A percentile compares a stretch with the other conserved stretches of the same genome.
phyloP scores from a whole-genome alignment of 1,140 invertebrate species.

The Lordiphosa clarofinis region DNA sequence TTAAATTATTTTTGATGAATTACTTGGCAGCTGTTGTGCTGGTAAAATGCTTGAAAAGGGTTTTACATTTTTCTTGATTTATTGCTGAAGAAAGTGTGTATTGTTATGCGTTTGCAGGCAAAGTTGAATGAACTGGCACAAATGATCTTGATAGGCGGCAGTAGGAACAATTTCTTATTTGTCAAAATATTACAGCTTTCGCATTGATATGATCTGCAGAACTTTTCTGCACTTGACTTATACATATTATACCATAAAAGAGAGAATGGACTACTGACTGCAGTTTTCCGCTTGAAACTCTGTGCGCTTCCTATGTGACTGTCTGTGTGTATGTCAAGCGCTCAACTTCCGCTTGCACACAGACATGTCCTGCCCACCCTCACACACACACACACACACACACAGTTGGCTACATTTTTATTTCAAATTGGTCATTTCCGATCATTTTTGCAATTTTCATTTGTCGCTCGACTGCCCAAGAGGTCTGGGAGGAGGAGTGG shows the following conservation, averaged over 20 bases:
- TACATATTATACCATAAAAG: constrained; percentile 33
- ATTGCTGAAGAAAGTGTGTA: no score
- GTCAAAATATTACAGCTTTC: constrained; percentile 16
- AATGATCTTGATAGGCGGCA: constrained; percentile 26
- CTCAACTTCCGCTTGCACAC: constrained; percentile 39
- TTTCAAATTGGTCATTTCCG: constrained; percentile 74
- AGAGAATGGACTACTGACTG: constrained; percentile 20
- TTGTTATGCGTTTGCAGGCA: no score
- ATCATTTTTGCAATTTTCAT: constrained; percentile 72
- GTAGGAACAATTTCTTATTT: constrained; percentile 46
- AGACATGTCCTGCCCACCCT: no score
- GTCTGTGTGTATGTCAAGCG: no score
- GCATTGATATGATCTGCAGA: constrained; percentile 26
- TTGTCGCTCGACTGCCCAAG: constrained; percentile 53
- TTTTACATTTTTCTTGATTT: no score
- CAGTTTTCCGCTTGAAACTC: constrained; percentile 1
- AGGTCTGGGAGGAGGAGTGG: constrained; percentile 14
- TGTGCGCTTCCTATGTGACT: constrained; percentile 24
- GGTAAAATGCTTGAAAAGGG: no score
- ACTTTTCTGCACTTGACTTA: constrained; percentile 48
- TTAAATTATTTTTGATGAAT: constrained; percentile 59
- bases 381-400: constrained; percentile 8
- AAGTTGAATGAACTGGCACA: constrained; percentile 41
- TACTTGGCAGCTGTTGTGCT: constrained; percentile 36
- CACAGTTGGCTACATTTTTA: constrained; percentile 56